phyloP scores from a whole-genome alignment of 2,113 vertebrate species.

The Protobothrops mucrosquamatus region DNA sequence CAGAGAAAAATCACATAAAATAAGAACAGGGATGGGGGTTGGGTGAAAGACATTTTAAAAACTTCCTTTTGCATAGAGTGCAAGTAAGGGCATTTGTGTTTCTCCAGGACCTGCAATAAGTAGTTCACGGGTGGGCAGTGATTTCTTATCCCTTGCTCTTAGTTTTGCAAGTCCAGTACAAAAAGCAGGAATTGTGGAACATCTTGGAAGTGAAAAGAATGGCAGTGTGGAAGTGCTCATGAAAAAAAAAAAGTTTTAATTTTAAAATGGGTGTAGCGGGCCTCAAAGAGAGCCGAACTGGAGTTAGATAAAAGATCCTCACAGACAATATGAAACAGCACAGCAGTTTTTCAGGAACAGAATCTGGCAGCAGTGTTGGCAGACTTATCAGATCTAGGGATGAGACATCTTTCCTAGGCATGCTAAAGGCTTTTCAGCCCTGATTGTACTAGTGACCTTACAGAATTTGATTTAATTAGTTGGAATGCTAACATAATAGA shows the following conservation, averaged over 20 bases:
- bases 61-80: not conserved
- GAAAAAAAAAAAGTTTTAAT: not conserved
- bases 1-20: not conserved
- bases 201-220: not conserved
- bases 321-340: not conserved
- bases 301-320: not conserved
- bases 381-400: not conserved
- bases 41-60: not conserved
- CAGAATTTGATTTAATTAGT: not conserved
- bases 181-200: not conserved
- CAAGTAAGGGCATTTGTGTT: not conserved
- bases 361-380: not conserved
- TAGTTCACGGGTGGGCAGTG: not conserved
- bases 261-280: not conserved
- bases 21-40: not conserved
- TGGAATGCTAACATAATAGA: not conserved
- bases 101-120: not conserved
- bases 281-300: not conserved
- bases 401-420: not conserved
- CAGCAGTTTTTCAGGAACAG: not conserved
- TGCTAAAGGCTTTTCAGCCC: not conserved
- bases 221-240: not conserved
- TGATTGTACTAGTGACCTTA: not conserved
- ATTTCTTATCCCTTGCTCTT: not conserved
- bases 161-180: not conserved